Evolutionary conservation across 2,797 vertebrate species (phyloP).

Genomic region (Malacoraja senta): DNA sequence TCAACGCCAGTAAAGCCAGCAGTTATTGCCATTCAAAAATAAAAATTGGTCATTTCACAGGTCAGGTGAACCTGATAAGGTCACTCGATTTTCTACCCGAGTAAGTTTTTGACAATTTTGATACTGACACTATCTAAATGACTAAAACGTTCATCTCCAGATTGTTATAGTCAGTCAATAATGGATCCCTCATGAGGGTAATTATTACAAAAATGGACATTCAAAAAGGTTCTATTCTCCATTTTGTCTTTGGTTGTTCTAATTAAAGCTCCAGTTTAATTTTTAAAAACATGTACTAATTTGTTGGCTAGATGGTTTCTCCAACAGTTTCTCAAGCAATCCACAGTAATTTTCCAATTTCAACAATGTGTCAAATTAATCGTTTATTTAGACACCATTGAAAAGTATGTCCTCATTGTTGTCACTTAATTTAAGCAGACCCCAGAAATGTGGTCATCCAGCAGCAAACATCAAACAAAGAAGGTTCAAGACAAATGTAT

Average conservation of each 20-base stretch:
- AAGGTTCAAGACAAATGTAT: background rate
- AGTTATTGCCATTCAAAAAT: no score
- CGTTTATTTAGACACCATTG: background rate
- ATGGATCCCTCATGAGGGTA: no score
- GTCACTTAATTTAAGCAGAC: background rate
- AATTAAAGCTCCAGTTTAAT: background rate
- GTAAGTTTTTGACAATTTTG: no score
- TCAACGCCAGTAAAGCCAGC: no score
- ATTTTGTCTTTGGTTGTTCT: background rate
- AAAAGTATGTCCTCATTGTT: background rate
- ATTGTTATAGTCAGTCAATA: no score
- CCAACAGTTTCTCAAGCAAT: background rate
- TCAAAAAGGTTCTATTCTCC: background rate
- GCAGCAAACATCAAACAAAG: background rate
- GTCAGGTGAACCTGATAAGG: no score
- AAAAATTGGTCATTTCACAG: no score
- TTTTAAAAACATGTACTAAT: background rate
- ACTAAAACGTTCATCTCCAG: no score
- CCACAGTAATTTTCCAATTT: background rate
- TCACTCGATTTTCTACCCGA: no score
- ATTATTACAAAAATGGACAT: background rate
- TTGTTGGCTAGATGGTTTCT: background rate
- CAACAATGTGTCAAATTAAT: background rate
- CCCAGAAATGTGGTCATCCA: background rate
- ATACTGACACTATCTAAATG: no score